Conservation (phyloP, 2,888 invertebrate species). For the Plusia festucae region DNA sequence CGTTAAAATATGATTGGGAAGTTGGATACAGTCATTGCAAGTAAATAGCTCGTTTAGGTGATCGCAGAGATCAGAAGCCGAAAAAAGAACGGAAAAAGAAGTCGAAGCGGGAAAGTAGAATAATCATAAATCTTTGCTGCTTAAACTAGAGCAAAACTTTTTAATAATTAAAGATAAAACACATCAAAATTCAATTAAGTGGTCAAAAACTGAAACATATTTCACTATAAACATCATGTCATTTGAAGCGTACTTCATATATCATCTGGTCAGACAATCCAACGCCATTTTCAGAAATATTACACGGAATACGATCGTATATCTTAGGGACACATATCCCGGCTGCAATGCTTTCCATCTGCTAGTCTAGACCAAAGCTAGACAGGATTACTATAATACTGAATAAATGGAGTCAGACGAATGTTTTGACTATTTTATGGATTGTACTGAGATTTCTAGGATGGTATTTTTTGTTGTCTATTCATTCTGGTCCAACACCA, state of each 20-base stretch:
- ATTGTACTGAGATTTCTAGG: not conserved
- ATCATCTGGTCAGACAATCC: slow-evolving; percentile 16
- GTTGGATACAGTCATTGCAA: no score
- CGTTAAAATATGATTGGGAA: no score
- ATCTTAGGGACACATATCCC: slow-evolving; percentile 40
- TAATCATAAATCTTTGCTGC: no score
- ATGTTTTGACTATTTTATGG: slow-evolving; percentile 15
- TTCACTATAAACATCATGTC: not conserved
- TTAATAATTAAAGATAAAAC: no score
- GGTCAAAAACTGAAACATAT: not conserved
- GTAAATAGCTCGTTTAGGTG: no score
- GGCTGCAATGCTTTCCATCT: slow-evolving; percentile 37
- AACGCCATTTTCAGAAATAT: slow-evolving; percentile 33
- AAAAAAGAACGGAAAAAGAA: no score
- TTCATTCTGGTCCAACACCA: not conserved
- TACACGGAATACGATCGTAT: slow-evolving; percentile 41
- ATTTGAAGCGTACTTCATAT: not conserved
- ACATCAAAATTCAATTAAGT: not conserved
- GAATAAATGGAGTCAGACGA: slow-evolving; percentile 24
- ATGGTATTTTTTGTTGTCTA: not conserved
- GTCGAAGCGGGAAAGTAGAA: no score
- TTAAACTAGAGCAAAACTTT: no score
- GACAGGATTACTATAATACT: slow-evolving; percentile 41
- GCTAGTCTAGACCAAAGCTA: slow-evolving; percentile 48
- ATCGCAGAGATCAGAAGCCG: no score